These are phyloP conservation scores for Leptoteleia sp. DNA, from an alignment of 1,140 invertebrate species.

Conservation along the genomic window DNA sequence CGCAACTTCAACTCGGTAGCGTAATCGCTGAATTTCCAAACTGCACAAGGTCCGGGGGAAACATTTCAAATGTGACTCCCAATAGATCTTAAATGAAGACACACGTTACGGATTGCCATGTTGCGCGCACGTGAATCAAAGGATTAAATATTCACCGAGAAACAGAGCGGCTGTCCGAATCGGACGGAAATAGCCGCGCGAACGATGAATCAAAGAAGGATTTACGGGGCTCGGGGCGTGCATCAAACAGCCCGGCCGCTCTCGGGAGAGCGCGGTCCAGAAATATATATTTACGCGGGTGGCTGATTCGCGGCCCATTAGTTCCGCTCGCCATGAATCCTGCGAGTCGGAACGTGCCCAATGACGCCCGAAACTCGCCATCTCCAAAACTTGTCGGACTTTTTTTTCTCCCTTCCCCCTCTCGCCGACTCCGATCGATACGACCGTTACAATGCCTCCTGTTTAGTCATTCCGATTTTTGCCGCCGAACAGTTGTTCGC, in stretches of 20 bases:
- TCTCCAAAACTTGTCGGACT: constrained; percentile 6
- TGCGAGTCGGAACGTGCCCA: constrained; percentile 29
- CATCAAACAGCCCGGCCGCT: constrained; percentile 26
- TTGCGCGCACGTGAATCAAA: constrained; percentile 44
- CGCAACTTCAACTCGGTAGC: too few relatives aligned
- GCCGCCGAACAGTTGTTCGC: constrained; percentile 6
- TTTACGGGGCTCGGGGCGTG: constrained; percentile 19
- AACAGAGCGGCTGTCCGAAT: too few relatives aligned
- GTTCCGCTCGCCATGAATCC: constrained; percentile 33
- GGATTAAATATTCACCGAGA: constrained; percentile 45
- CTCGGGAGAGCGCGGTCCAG: constrained; percentile 8
- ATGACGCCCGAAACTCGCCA: constrained; percentile 16
- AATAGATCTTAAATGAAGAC: constrained; percentile 53
- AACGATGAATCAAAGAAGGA: constrained; percentile 52
- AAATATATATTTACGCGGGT: constrained; percentile 47
- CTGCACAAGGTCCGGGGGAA: constrained; percentile 24
- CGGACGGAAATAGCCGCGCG: constrained; percentile 19
- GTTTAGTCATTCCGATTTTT: constrained; percentile 10
- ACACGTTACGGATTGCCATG: constrained; percentile 25
- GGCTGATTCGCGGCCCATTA: constrained; percentile 52
- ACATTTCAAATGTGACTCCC: constrained; percentile 38
- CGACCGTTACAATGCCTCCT: not conserved
- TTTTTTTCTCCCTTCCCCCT: constrained; percentile 14
- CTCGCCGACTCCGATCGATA: constrained; percentile 19
- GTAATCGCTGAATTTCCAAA: constrained; percentile 44